A percentile compares a stretch with the other conserved stretches of the same genome.
These are phyloP conservation scores for Colistium nudipinnis DNA, from an alignment of 2,113 vertebrate genomes.

Conservation along the genomic window DNA sequence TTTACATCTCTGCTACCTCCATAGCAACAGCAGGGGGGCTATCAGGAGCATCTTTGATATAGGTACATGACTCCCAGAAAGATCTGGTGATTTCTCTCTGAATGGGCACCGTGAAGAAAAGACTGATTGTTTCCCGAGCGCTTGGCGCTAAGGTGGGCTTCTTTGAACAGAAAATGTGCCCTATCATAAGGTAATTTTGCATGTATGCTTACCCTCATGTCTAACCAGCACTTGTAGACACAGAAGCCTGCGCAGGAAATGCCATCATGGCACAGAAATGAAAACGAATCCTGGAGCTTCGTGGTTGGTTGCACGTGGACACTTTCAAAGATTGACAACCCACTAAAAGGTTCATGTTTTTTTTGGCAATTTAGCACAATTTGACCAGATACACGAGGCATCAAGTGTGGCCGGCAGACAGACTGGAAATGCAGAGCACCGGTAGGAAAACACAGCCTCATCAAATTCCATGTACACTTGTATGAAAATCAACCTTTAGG, in stretches of 20 bases:
- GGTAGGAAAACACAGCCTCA: slow-evolving; percentile 60
- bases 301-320: slow-evolving; percentile 32
- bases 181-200: slow-evolving; percentile 36
- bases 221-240: slow-evolving; percentile 30
- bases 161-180: slow-evolving; percentile 63
- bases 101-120: slow-evolving; percentile 54
- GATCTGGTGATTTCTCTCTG: slow-evolving; percentile 76
- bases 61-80: slow-evolving; percentile 79
- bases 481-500: slow-evolving; percentile 82
- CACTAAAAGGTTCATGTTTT: slow-evolving; percentile 8
- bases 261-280: slow-evolving; percentile 25
- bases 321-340: not conserved
- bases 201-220: slow-evolving; percentile 21
- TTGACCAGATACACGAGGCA: slow-evolving; percentile 29
- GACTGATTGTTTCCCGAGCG: not conserved
- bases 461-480: slow-evolving; percentile 66
- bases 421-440: slow-evolving; percentile 41
- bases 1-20: slow-evolving; percentile 89
- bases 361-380: slow-evolving; percentile 15
- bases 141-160: slow-evolving; percentile 58
- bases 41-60: slow-evolving; percentile 89
- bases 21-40: slow-evolving; percentile 88
- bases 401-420: slow-evolving; percentile 45
- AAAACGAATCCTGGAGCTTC: slow-evolving; percentile 27
- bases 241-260: slow-evolving; percentile 45